Base-by-base conservation (phyloP, 2,797 vertebrate species). In the Phylloscopus collybita region DNA sequence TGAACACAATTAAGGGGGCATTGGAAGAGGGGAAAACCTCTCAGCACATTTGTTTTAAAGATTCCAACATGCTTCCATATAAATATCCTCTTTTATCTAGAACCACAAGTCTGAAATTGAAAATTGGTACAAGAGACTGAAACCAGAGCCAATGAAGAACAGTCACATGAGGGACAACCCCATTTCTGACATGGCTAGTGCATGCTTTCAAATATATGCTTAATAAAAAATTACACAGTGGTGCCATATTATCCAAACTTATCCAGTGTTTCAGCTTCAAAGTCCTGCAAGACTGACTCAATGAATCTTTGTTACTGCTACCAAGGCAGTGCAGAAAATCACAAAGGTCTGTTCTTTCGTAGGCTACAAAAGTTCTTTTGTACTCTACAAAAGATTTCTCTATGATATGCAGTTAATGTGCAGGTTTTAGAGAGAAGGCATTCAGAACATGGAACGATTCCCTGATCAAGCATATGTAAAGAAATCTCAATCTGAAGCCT, bases 231-330 rank as follows among this genome's bases (percentile, higher is more conserved):
- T 25, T 32, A 64, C 20, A 66, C 21, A 30, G 21, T 25, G 21
- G 29, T 67, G 42, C 18, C 10, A 3, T 36, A 86, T 69, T 69
- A 83, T 32, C 54, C 71, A 89, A 70, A 76, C 7, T 47, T 50
- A 74, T 13, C 40, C 29, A 62, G 15, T 56, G 25, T 84, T 93
- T 76, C 64, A 70, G 78, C 86, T 73, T 91, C 78, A 47, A 93
- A 83, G 38, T 40, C 47, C 22, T 64, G 19, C n/a, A 83, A 51
- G 25, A 67, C 34, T 57, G 47, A 79, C 12, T 83, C 38, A 32
- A 20, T 44, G 42, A 65, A 79, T 80, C 56, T 70, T 81, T 76
- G 27, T 34, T 73, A 65, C 9, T 56, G 27, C 49, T 76, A 45
- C 38, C 10, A 3, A 89, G 32, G 21, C 30, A 91, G 23, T 64